Conservation (phyloP, 2,797 vertebrate genomes). For the Pseudomugil gertrudae region DNA sequence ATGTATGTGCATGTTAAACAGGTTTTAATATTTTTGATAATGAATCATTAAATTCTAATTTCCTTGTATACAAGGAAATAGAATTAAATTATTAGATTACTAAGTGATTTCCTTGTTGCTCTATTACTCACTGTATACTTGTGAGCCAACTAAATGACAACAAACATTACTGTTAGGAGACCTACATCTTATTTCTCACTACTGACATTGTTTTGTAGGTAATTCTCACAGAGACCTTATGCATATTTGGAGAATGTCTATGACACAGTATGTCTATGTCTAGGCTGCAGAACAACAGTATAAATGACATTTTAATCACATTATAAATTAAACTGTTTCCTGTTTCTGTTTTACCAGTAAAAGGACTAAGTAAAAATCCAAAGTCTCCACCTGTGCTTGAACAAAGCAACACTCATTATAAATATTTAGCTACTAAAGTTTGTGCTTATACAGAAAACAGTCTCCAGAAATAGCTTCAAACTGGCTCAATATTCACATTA, state of each 20-base stretch:
- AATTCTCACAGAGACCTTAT: background rate
- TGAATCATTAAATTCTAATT: background rate
- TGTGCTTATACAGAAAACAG: constrained; percentile 38
- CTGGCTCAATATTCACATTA: constrained; percentile 63
- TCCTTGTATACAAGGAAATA: background rate
- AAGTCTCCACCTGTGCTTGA: constrained; percentile 38
- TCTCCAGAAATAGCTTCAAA: constrained; percentile 59
- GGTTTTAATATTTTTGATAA: too few species aligned
- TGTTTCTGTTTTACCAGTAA: constrained; percentile 5
- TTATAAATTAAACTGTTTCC: constrained; percentile 8
- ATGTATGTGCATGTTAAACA: too few species aligned
- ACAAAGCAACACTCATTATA: constrained; percentile 48
- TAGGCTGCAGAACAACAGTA: background rate
- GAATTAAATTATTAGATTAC: background rate
- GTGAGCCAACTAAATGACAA: too few species aligned
- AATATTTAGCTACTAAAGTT: constrained; percentile 51
- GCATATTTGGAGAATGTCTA: background rate
- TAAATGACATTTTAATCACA: constrained; percentile 17
- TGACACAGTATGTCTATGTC: background rate
- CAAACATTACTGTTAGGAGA: background rate
- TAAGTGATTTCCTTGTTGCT: background rate
- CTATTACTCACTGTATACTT: too few species aligned
- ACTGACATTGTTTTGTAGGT: background rate
- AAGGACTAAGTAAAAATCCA: constrained; percentile 22
- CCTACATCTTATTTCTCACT: background rate